phyloP scores from a whole-genome alignment of 1,140 invertebrate species.

The Hycleus phaleratus region DNA sequence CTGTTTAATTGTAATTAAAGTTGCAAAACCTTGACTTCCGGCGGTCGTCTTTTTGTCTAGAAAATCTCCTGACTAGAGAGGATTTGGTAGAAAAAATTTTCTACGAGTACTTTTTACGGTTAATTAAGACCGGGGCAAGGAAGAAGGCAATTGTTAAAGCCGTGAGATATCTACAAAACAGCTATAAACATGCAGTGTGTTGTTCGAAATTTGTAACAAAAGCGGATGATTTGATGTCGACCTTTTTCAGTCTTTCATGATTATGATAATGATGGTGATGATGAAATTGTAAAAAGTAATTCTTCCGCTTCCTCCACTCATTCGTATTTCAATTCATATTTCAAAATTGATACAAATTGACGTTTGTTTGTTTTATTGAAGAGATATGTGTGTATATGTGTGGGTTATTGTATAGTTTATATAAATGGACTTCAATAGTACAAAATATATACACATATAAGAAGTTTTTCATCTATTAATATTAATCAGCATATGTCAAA shows the following conservation, averaged over 20 bases:
- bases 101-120: constrained; percentile 15
- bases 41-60: neutral
- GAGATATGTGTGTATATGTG: neutral
- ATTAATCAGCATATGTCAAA: constrained; percentile 15
- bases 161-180: constrained; percentile 6
- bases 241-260: no score
- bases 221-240: neutral
- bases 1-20: constrained; percentile 6
- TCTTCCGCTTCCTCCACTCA: no score
- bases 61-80: no score
- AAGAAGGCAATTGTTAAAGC: constrained; percentile 18
- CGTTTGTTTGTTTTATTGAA: constrained; percentile 4
- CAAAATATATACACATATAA: neutral
- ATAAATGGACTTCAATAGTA: constrained; percentile 1
- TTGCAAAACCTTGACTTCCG: constrained; percentile 16
- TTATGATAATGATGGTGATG: neutral
- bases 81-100: neutral
- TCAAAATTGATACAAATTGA: neutral
- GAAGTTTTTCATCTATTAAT: constrained; percentile 10
- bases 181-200: neutral
- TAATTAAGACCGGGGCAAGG: constrained; percentile 16
- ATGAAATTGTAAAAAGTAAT: no score
- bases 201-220: neutral
- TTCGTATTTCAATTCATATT: no score
- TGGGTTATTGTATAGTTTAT: no score